These are phyloP conservation scores for Saguinus midas DNA, from an alignment of 2,113 vertebrate genomes.

Conservation along the genomic window DNA sequence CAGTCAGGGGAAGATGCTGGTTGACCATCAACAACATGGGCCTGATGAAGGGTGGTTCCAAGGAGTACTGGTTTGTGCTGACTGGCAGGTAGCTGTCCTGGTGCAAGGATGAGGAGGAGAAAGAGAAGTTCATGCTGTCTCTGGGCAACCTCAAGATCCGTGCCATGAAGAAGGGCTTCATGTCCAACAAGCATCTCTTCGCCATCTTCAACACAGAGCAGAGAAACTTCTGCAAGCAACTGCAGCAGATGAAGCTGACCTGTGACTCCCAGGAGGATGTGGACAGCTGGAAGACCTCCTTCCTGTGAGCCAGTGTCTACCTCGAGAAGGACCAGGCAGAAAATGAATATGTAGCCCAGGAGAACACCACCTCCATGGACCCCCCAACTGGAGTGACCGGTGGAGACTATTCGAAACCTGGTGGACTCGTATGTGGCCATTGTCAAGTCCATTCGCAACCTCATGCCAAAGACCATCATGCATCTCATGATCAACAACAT, in stretches of 20 bases:
- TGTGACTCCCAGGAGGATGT: too few relatives aligned
- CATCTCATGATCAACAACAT: conserved; percentile 98
- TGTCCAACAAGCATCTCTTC: conserved; percentile 96
- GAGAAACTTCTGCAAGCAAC: conserved; percentile 70
- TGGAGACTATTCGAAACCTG: conserved; percentile 97
- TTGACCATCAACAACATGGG: conserved; percentile 97
- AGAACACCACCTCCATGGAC: conserved; percentile 96
- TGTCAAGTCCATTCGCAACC: conserved; percentile 96
- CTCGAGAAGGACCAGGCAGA: conserved; percentile 82
- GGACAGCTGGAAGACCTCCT: too few relatives aligned
- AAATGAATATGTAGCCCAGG: conserved; percentile 85
- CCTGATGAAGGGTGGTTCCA: conserved; percentile 99
- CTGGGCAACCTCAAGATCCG: conserved; percentile 96
- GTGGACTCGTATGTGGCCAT: conserved; percentile 97
- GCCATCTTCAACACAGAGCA: conserved; percentile 98
- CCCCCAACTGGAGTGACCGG: conserved; percentile 96
- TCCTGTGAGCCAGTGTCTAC: too few relatives aligned
- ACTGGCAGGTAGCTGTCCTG: conserved; percentile 96
- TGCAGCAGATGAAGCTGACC: too few relatives aligned
- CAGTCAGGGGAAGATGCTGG: conserved; percentile 82
- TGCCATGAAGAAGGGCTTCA: conserved; percentile 96
- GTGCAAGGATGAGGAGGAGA: conserved; percentile 99
- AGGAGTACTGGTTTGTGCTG: conserved; percentile 98
- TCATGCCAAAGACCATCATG: conserved; percentile 99
- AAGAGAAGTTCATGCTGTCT: conserved; percentile 98